Percentiles rank a stretch among this genome's conserved stretches.
Evolutionary conservation across 2,113 vertebrate species (phyloP).

Genomic region (Hippoglossus stenolepis): DNA sequence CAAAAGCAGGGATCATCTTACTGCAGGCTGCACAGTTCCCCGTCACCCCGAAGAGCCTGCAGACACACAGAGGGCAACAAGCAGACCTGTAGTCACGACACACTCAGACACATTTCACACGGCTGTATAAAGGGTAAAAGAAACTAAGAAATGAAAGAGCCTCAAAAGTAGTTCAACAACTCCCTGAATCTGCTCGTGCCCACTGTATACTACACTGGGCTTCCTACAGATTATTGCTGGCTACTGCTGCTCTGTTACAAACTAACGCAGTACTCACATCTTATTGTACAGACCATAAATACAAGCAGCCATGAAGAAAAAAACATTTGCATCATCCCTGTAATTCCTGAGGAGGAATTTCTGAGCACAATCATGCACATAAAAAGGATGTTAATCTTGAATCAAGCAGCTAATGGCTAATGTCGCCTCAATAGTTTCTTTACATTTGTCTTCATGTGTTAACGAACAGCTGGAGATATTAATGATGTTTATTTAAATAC

Average conservation of each 20-base stretch:
- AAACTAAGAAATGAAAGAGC: neutral
- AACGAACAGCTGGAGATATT: too few species aligned
- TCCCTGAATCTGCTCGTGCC: neutral
- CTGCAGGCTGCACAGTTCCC: slow-evolving; percentile 99
- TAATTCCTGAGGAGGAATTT: slow-evolving; percentile 14
- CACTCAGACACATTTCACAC: slow-evolving; percentile 42
- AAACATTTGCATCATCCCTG: slow-evolving; percentile 22
- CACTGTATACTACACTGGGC: slow-evolving; percentile 8
- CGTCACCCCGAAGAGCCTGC: slow-evolving; percentile 97
- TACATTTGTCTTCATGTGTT: too few species aligned
- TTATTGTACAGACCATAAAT: slow-evolving; percentile 3
- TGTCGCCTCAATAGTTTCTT: too few species aligned
- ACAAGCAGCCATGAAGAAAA: slow-evolving; percentile 28
- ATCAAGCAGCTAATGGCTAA: too few species aligned
- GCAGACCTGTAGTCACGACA: slow-evolving; percentile 50
- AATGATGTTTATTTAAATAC: too few species aligned
- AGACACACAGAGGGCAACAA: slow-evolving; percentile 54
- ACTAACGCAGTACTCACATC: slow-evolving; percentile 27
- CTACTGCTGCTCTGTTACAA: slow-evolving; percentile 2
- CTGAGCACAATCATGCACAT: neutral
- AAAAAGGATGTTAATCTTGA: neutral
- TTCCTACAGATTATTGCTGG: slow-evolving; percentile 24
- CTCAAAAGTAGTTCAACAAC: slow-evolving; percentile 4
- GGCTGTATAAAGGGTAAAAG: neutral
- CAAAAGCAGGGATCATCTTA: slow-evolving; percentile 99